Conservation (phyloP, 2,888 invertebrate species). For the Tipula vernalis region DNA sequence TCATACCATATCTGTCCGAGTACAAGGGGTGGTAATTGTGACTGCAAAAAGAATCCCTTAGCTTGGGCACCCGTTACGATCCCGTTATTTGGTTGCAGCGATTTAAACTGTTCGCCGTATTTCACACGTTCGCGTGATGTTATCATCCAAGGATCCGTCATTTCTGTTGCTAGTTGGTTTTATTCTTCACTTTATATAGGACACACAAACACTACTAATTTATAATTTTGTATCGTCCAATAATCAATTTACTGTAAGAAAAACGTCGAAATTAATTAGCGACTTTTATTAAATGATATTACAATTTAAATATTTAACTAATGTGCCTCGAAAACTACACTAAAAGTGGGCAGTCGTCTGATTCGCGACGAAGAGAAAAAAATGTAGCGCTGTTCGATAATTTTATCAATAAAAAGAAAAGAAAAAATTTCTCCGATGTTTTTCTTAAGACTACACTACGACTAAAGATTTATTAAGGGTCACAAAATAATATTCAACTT, state of each 20-base stretch:
- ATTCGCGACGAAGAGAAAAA: neutral
- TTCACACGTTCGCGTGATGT: conserved; percentile 75
- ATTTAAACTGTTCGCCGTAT: conserved; percentile 84
- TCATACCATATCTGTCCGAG: conserved; percentile 90
- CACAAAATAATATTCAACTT: neutral
- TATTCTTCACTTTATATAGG: neutral
- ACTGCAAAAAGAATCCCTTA: conserved; percentile 82
- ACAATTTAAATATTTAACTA: neutral
- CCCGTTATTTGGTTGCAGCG: conserved; percentile 75
- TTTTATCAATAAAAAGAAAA: neutral
- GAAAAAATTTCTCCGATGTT: neutral
- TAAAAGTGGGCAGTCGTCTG: neutral
- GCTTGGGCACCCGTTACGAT: conserved; percentile 87
- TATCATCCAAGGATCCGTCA: conserved; percentile 72
- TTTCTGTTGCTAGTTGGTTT: neutral
- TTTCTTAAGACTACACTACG: neutral
- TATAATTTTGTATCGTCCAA: neutral
- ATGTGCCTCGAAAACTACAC: neutral
- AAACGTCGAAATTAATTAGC: neutral
- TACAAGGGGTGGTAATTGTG: conserved; percentile 76
- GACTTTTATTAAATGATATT: neutral
- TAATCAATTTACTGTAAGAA: neutral
- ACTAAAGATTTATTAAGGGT: neutral
- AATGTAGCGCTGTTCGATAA: neutral
- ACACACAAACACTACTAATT: neutral